Evolutionary conservation across 2,797 vertebrate species (phyloP), one percentile per base, ranked within the genome.

Genomic region (Eleutherodactylus coqui): DNA sequence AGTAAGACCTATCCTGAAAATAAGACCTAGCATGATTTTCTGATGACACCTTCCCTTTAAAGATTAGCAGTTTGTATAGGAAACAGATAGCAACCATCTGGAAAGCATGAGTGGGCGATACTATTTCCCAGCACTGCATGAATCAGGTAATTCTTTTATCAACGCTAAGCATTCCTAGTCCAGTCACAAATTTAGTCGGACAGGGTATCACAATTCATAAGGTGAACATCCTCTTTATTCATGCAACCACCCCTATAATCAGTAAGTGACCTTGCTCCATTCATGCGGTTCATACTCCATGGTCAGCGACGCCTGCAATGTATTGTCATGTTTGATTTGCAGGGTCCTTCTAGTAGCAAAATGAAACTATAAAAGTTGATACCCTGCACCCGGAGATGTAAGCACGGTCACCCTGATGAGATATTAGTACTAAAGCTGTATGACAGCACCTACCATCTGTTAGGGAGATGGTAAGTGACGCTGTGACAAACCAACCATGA

Each of bases 401-500:
- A 10, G 14, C 55, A 53, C 29, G 34, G 62, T n/a, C 82, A 62
- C 13, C 45, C 72, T 49, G 72, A 75, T 62, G 49, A 77, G 70
- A 78, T 69, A 70, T 78, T 58, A 47, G 45, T 72, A 78, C 34
- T 79, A 51, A 77, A 47, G 64, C 76, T 72, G 36, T 34, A 72
- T 73, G 76, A 79, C 64, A 72, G 36, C 62, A 85, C 36, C 75
- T n/a, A 27, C 73, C 84, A 85, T 79, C 77, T 80, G 77, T 62
- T 73, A 80, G 53, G 29, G n/a, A 80, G 67, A 80, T 75, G 73
- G 47, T 79, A 72, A 77, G 67, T 51, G 36, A 34, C 60, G 62
- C 76, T 32, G 84, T 72, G 64, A 62, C 78, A 79, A 85, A 64
- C 67, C 84, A 75, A 79, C 38, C 84, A 73, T 85, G 84, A 80